These are phyloP conservation scores for Cyclophora albipunctata DNA, from an alignment of 2,888 invertebrate genomes.

Conservation along the genomic window DNA sequence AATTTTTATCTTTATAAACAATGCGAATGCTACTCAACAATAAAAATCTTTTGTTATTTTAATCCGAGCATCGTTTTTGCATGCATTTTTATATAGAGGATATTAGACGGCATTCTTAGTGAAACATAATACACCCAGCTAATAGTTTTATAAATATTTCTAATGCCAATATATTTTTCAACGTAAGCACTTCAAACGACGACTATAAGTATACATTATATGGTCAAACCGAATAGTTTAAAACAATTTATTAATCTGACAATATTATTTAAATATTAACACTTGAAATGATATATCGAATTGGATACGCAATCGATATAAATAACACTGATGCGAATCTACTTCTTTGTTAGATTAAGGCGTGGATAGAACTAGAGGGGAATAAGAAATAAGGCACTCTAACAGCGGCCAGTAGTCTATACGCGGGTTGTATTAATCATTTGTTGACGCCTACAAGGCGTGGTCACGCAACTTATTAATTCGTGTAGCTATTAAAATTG, in stretches of 20 bases:
- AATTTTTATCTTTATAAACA: too few relatives aligned
- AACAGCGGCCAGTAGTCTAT: constrained; percentile 54
- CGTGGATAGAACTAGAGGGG: constrained; percentile 43
- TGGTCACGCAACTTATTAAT: constrained; percentile 62
- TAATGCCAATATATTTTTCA: too few relatives aligned
- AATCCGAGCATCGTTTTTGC: too few relatives aligned
- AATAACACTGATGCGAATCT: constrained; percentile 35
- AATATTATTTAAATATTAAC: constrained; percentile 55
- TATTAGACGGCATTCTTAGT: too few relatives aligned
- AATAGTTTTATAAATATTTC: too few relatives aligned
- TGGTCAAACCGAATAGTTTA: constrained; percentile 26
- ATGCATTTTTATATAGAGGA: too few relatives aligned
- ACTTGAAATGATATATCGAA: constrained; percentile 41
- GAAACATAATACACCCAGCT: too few relatives aligned
- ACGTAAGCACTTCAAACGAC: too few relatives aligned
- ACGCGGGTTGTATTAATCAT: constrained; percentile 62
- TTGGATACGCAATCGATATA: constrained; percentile 46
- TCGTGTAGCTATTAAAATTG: constrained; percentile 61
- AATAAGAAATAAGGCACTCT: constrained; percentile 32
- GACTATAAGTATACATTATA: constrained; percentile 18
- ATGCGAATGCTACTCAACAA: too few relatives aligned
- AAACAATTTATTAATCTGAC: constrained; percentile 45
- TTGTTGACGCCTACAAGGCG: constrained; percentile 69
- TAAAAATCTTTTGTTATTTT: too few relatives aligned
- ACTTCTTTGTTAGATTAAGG: constrained; percentile 27